Base-by-base conservation (phyloP, 2,888 invertebrate genomes). In the Meteorus cinctellus region DNA sequence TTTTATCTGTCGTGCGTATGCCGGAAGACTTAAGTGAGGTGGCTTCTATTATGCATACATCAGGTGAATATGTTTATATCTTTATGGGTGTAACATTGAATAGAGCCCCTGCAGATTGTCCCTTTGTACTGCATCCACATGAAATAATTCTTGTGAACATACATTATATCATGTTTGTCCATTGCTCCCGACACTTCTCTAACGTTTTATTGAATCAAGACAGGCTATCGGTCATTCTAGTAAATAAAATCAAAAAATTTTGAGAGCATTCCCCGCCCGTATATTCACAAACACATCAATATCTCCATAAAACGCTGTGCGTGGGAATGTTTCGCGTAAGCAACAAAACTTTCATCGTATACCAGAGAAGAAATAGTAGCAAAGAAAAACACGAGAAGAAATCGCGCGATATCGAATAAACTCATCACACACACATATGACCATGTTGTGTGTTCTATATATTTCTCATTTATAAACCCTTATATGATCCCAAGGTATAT, bases 301-400 rank as follows among this genome's bases (percentile, higher is more conserved):
- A 71, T 12, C 2, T 41, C 8, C 41, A 34, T 72, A 12, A 29
- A 24, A 31, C 51, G 1, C 24, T 31, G n/a, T 68, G 41, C 69
- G 72, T 76, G 76, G 72, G 72, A 76, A 73, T 72, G 62, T 51
- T 16, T 36, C 72, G 60, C 51, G 24, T 68, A 62, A 62, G 60
- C 75, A 48, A 29, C 55, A 8, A 34, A 73, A 41, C 36, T 65
- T 73, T 55, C 24, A 27, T 66, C 27, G 51, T 45, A 65, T 31
- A 48, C 41, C 8, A 51, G 45, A 34, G 63, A 65, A 31, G 51
- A 34, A 27, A 45, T 27, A 27, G 16, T 19, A 12, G 31, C 24
- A 59, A 27, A 8, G 16, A 45, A 63, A 27, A 63, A n/a, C n/a
- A 60, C 34, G n/a, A 60, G 27, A 71, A 60, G 16, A 71, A 24